Percentiles rank a stretch among this genome's conserved stretches.
Conservation (phyloP, 2,797 vertebrate species). For the Brachyrhaphis roseni region DNA sequence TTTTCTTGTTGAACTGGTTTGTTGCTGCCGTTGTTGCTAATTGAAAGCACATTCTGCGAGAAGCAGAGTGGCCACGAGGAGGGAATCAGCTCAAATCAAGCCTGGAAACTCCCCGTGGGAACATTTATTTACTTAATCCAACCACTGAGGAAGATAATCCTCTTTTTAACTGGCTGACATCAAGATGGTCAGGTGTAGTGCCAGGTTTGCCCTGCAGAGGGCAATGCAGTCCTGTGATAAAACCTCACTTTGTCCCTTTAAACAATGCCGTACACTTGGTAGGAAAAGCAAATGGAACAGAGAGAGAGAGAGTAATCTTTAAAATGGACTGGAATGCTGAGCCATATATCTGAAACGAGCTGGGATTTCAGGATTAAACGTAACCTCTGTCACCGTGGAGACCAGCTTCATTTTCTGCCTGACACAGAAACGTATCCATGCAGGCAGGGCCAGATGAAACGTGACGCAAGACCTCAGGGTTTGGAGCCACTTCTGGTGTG, state of each 20-base stretch:
- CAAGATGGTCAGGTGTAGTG: background rate
- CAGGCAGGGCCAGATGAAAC: background rate
- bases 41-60: conserved; percentile 62
- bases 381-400: conserved; percentile 35
- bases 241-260: conserved; percentile 26
- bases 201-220: conserved; percentile 54
- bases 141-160: conserved; percentile 49
- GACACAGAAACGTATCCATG: conserved; percentile 15
- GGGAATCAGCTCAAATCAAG: conserved; percentile 41
- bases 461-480: background rate
- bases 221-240: conserved; percentile 68
- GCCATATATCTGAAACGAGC: conserved; percentile 39
- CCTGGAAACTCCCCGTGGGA: conserved; percentile 62
- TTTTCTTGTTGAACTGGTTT: conserved; percentile 57
- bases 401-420: conserved; percentile 51
- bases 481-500: conserved; percentile 23
- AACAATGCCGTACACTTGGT: conserved; percentile 28
- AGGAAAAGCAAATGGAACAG: conserved; percentile 36
- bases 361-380: conserved; percentile 58
- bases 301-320: conserved; percentile 50
- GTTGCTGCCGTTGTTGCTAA: conserved; percentile 49
- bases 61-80: conserved; percentile 38
- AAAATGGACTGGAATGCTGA: conserved; percentile 43
- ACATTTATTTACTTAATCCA: conserved; percentile 63
- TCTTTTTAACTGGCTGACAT: conserved; percentile 22